phyloP scores from a whole-genome alignment of 2,888 invertebrate species.

The Drosophila tanythrix region DNA sequence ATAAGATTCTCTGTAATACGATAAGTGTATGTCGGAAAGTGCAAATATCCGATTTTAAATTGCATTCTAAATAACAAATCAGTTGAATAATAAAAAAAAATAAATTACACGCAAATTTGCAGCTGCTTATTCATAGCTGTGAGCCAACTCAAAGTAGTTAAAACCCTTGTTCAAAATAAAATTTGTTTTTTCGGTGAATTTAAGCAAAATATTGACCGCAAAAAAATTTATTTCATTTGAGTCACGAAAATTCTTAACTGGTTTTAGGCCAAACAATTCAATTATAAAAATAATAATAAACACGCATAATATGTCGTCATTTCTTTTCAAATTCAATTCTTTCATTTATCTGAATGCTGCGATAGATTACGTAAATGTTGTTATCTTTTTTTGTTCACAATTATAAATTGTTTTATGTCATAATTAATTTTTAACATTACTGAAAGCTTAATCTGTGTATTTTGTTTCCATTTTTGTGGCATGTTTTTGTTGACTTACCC shows the following conservation, averaged over 20 bases:
- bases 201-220: slow-evolving; percentile 60
- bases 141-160: background rate
- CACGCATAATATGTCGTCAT: slow-evolving; percentile 39
- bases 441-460: slow-evolving; percentile 34
- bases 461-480: slow-evolving; percentile 12
- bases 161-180: slow-evolving; percentile 12
- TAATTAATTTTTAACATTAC: slow-evolving; percentile 63
- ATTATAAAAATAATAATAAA: slow-evolving; percentile 42
- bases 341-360: slow-evolving; percentile 8
- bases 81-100: slow-evolving; percentile 37
- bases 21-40: background rate
- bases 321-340: slow-evolving; percentile 2
- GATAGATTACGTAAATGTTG: slow-evolving; percentile 24
- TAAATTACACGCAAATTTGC: slow-evolving; percentile 63
- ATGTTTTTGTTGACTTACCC: slow-evolving; percentile 1
- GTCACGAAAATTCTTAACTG: slow-evolving; percentile 43
- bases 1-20: slow-evolving; percentile 5
- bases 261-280: slow-evolving; percentile 61
- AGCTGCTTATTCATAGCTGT: slow-evolving; percentile 8
- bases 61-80: slow-evolving; percentile 23
- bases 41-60: slow-evolving; percentile 7
- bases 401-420: slow-evolving; percentile 24
- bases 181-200: slow-evolving; percentile 36
- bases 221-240: slow-evolving; percentile 43
- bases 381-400: background rate